Base-by-base conservation (phyloP, 1,140 invertebrate genomes). In the Nilaparvata lugens region DNA sequence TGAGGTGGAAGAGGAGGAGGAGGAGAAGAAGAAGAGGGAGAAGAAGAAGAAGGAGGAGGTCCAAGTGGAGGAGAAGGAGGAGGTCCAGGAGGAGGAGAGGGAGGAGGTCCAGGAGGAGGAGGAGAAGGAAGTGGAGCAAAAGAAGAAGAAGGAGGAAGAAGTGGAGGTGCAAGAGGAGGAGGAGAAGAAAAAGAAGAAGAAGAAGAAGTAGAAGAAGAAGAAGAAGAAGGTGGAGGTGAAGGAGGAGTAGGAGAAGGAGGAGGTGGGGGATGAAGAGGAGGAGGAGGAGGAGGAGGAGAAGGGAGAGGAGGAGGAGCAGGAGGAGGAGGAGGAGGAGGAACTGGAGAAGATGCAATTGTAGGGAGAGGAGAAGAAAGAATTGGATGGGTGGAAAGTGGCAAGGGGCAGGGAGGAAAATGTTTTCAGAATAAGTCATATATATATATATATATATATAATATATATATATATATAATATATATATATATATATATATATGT, bases 61-160 rank as follows among this genome's bases (percentile, higher is more conserved):
- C 40, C 25, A 65, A 40, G 56, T 62, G 66, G 59, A 60, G 25
- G 38, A 58, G 65, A 66, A 65, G 65, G 65, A 63, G 63, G 63
- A 62, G 63, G 31, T 6, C 7, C 13, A 4, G 31, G 31, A 35
- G 31, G 9, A 35, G 31, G 7, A 35, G 31, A 35, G 13, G 31
- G 9, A 35, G 31, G 31, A 35, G 31, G 64, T n/a, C n/a, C n/a
- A 52, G 13, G 62, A 19, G 59, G 54, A 52, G 28, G 52, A 66
- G 63, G 63, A 66, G 68, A 64, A 63, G 63, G 62, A 52, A 40
- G 53, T 56, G 58, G 63, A 62, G 62, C 58, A 62, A 65, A 67
- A 67, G 62, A 58, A 60, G 66, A 62, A 62, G 61, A 55, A 48
- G 53, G 48, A 52, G 61, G 62, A 55, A 19, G 9, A 35, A 11